Evolutionary conservation across 2,113 vertebrate genomes (phyloP).

Genomic region (Jaculus jaculus): DNA sequence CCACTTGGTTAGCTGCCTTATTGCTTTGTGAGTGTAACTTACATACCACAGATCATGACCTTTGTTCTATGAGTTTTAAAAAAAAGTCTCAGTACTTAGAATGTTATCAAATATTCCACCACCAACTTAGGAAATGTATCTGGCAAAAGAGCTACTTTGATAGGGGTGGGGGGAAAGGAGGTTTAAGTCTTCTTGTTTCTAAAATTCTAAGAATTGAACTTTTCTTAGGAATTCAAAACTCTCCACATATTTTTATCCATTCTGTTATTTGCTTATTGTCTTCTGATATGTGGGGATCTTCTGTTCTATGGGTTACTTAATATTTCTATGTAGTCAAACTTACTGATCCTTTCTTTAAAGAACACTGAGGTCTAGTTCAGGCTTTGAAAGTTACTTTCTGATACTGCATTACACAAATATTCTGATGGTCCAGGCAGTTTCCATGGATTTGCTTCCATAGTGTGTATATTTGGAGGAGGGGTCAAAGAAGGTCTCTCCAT

Average conservation of each 20-base stretch:
- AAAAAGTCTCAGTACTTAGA: background rate
- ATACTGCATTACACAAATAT: background rate
- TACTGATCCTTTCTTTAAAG: slow-evolving; percentile 9
- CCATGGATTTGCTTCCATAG: background rate
- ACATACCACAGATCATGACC: background rate
- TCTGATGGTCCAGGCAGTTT: background rate
- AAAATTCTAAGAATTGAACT: background rate
- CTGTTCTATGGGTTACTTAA: background rate
- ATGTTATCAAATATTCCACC: background rate
- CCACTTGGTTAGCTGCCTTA: background rate
- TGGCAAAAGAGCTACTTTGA: background rate
- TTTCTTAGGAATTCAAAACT: background rate
- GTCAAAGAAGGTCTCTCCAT: background rate
- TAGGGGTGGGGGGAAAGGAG: too few relatives aligned
- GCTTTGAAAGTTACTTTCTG: background rate
- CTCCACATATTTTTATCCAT: slow-evolving; percentile 3
- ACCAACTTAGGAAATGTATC: background rate
- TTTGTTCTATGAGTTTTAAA: background rate
- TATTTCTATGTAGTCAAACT: background rate
- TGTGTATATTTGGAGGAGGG: background rate
- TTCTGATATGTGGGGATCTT: background rate
- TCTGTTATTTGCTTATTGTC: background rate
- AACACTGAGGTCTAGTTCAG: background rate
- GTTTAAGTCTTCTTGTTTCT: background rate
- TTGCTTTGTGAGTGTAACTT: slow-evolving; percentile 7